phyloP scores from a whole-genome alignment of 2,888 invertebrate genomes.

The Timandra comae region DNA sequence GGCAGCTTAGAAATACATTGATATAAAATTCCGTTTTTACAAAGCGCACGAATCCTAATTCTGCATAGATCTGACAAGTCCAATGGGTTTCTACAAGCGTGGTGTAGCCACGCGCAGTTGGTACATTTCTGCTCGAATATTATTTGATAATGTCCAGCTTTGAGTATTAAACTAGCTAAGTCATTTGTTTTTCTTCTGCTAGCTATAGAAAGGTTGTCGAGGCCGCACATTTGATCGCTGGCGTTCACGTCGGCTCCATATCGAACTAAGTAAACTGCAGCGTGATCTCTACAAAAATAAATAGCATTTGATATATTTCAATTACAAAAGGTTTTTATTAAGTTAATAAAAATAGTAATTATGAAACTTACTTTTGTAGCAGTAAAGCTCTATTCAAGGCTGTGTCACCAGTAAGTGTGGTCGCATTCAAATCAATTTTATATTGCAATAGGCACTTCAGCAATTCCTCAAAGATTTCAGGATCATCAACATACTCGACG shows the following conservation, averaged over 20 bases:
- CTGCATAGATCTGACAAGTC: slow-evolving; percentile 75
- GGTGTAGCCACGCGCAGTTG: slow-evolving; percentile 52
- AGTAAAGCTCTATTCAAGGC: slow-evolving; percentile 71
- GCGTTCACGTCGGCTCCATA: slow-evolving; percentile 80
- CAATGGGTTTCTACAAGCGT: slow-evolving; percentile 64
- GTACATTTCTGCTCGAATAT: slow-evolving; percentile 15
- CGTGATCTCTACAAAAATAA: slow-evolving; percentile 54
- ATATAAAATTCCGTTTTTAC: slow-evolving; percentile 48
- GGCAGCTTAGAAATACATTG: slow-evolving; percentile 57
- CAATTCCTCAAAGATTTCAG: slow-evolving; percentile 69
- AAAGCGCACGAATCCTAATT: slow-evolving; percentile 63
- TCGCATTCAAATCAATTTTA: slow-evolving; percentile 62
- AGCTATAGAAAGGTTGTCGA: slow-evolving; percentile 76
- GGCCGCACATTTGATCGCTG: slow-evolving; percentile 70
- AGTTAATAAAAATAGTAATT: no score
- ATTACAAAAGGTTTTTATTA: no score
- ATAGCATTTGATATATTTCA: no score
- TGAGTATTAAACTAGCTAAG: slow-evolving; percentile 53
- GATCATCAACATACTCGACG: slow-evolving; percentile 72
- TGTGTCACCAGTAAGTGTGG: slow-evolving; percentile 67
- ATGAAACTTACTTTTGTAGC: slow-evolving; percentile 62
- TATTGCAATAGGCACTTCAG: slow-evolving; percentile 63
- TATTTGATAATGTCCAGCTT: slow-evolving; percentile 50
- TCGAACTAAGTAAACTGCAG: slow-evolving; percentile 75
- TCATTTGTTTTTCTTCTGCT: slow-evolving; percentile 46